These are phyloP conservation scores for Carassius carassius DNA, from an alignment of 2,113 vertebrate species.

Conservation along the genomic window DNA sequence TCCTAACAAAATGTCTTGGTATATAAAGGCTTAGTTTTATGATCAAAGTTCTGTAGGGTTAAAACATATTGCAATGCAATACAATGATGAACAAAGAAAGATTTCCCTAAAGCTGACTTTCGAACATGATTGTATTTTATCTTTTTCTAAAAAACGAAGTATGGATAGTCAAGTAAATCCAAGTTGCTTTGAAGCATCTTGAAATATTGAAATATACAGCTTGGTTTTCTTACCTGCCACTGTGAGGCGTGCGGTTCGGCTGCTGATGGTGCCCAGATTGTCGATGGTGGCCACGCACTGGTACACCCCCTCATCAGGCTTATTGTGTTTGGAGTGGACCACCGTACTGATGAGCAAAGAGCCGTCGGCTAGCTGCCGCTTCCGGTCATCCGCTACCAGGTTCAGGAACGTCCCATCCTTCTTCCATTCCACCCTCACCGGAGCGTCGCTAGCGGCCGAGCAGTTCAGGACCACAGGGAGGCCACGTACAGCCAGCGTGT, in stretches of 20 bases:
- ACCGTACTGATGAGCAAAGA: constrained; percentile 86
- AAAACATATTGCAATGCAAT: no score
- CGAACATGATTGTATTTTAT: no score
- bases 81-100: no score
- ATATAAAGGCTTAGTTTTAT: no score
- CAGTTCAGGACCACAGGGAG: constrained; percentile 87
- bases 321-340: constrained; percentile 94
- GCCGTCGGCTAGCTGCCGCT: constrained; percentile 86
- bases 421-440: constrained; percentile 89
- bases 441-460: constrained; percentile 80
- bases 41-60: no score
- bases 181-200: background rate
- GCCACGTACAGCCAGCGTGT: constrained; percentile 82
- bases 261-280: constrained; percentile 91
- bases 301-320: constrained; percentile 93
- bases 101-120: no score
- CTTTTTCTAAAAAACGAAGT: no score
- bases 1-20: no score
- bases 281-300: constrained; percentile 95
- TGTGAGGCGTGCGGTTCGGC: constrained; percentile 87
- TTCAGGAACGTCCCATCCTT: constrained; percentile 94
- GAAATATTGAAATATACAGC: background rate
- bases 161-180: background rate
- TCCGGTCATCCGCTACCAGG: constrained; percentile 87
- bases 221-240: constrained; percentile 82